phyloP scores from a whole-genome alignment of 2,888 invertebrate species.

The Heteromurus nitidus region DNA sequence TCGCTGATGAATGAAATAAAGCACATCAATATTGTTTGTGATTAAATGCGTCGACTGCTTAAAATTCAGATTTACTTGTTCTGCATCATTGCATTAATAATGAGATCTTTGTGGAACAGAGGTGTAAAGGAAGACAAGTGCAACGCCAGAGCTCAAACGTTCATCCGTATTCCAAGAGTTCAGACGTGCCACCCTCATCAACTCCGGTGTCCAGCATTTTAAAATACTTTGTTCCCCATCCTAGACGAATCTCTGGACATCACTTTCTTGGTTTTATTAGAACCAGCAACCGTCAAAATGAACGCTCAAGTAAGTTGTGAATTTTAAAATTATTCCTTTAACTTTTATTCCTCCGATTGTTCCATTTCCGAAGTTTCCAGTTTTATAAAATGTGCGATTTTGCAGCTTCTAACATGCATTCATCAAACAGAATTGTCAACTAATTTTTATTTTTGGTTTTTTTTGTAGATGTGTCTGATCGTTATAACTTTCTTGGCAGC shows the following conservation, averaged over 20 bases:
- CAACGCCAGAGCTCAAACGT: not conserved
- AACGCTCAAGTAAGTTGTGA: conserved; percentile 55
- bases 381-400: not conserved
- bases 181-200: conserved; percentile 26
- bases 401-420: not conserved
- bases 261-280: not conserved
- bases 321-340: not conserved
- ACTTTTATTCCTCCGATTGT: not conserved
- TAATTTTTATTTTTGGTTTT: not conserved
- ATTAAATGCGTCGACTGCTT: not conserved
- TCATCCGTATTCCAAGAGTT: conserved; percentile 1
- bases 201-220: not conserved
- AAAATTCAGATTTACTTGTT: not conserved
- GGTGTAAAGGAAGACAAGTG: conserved; percentile 37
- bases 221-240: no score
- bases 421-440: not conserved
- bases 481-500: conserved; percentile 41
- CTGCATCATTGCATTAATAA: not conserved
- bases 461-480: conserved; percentile 29
- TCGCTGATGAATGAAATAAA: conserved; percentile 55
- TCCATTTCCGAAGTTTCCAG: not conserved
- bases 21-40: conserved; percentile 41
- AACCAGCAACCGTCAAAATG: conserved; percentile 15
- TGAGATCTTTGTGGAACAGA: not conserved
- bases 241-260: no score